Base-by-base conservation (phyloP, 2,797 vertebrate genomes). In the Gallinago stenura region DNA sequence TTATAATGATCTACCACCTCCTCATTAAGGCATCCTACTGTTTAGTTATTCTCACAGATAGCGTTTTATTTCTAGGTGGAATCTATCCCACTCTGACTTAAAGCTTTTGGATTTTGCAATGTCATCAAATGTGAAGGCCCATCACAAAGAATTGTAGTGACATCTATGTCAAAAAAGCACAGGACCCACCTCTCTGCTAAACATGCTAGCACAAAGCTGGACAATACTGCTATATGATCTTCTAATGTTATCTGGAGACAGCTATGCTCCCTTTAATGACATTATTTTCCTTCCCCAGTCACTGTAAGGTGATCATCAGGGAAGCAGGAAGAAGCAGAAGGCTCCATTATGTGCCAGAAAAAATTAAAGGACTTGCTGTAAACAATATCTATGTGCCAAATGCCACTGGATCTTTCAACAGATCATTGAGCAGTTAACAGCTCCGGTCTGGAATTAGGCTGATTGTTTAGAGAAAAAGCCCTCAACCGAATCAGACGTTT, bases 311-410 rank as follows among this genome's bases (percentile, higher is more conserved):
- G 79, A 92, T 61, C 62, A 73, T 78, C 46, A 76, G 66, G 68
- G 62, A 92, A 78, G n/a, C 21, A 87, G 65, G 20, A 86, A 48
- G 85, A 88, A 90, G 80, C 80, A 95, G 91, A 86, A 93, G 93
- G 83, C 46, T 81, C 31, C 6, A 1, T 81, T 83, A 53, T 20
- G 8, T 82, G 73, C 73, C 69, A 95, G 94, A 86, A 92, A 87
- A 87, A 70, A 88, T 72, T 76, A 77, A 95, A 93, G 73, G 62
- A 46, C 66, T 53, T 60, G 69, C 56, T 89, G 81, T 71, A 94
- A 96, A 92, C 53, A 77, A 0, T 50, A 71, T 54, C 66, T 69
- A 8, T 22, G 39, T 41, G 80, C 70, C 78, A 92, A 95, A 87
- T 71, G 60, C n/a, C 83, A 64, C 56, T 62, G 73, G 85, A 39